Evolutionary conservation across 2,113 vertebrate species (phyloP), one percentile per base, ranked within the genome.

Genomic region (Lepisosteus osseus): DNA sequence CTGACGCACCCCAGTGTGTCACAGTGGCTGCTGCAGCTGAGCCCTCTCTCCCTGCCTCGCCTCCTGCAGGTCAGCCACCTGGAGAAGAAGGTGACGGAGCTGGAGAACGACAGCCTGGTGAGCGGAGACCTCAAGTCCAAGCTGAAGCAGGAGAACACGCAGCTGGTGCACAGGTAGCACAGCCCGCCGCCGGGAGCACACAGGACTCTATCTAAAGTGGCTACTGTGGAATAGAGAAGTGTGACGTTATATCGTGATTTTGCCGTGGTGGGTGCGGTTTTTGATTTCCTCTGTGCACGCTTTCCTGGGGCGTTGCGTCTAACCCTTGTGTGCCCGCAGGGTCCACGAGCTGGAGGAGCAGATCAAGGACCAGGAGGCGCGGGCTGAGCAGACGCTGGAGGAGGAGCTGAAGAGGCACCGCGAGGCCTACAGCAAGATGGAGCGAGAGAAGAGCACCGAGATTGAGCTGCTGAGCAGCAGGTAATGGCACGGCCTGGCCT

Each of bases 341-440:
- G 95, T 99, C 66, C 89, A 99, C 11, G 97, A 97, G 71, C 86
- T 99, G 69, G 97, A 99, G 85, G 97, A 99, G 85, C 93, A 96
- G 77, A 75, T 99, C 77, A 98, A 97, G 85, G 97, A 99, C 76
- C 96, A 98, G 86, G 97, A 99, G 86, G 89, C 91, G 3, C 91
- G 88, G 3, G 93, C 94, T 0, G 93, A 96, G 61, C 93, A 96
- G 80, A 89, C 82, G 0, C 83, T 95, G 80, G 93, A 93, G 70
- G 93, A 93, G 68, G 94, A 93, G 75, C 81, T 88, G 13, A 92
- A 93, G 76, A 89, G 95, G 62, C 97, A 99, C 63, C 78, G 95
- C 2, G 96, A 99, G 75, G 86, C 91, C 72, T 95, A 92, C 77
- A 86, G 74, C 86, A 96, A 95, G 80, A 91, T 97, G 76, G 95